phyloP scores from a whole-genome alignment of 2,797 vertebrate genomes.

The Synanceia verrucosa region DNA sequence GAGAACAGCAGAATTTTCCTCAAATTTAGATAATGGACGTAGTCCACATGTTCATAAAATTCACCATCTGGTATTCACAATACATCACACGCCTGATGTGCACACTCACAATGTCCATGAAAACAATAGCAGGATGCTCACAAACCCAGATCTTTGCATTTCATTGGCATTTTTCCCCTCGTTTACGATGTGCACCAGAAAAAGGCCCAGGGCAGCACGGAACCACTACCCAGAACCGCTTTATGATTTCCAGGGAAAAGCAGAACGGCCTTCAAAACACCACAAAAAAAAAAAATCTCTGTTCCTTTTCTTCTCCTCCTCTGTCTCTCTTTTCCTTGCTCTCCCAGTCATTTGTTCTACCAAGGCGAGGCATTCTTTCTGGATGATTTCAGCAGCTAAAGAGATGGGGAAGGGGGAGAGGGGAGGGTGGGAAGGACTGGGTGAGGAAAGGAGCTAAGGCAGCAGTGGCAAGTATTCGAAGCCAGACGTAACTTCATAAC shows the following conservation, averaged over 20 bases:
- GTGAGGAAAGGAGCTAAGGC: slow-evolving; percentile 50
- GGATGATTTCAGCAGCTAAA: slow-evolving; percentile 78
- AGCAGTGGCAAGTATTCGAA: slow-evolving; percentile 68
- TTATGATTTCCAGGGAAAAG: slow-evolving; percentile 65
- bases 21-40: not conserved
- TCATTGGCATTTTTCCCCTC: slow-evolving; percentile 40
- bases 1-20: not conserved
- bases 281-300: slow-evolving; percentile 34
- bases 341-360: slow-evolving; percentile 72
- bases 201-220: slow-evolving; percentile 29
- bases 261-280: slow-evolving; percentile 47
- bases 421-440: slow-evolving; percentile 4
- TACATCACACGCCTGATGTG: slow-evolving; percentile 1
- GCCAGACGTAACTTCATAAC: slow-evolving; percentile 80
- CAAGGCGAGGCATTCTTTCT: slow-evolving; percentile 77
- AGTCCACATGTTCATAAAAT: not conserved
- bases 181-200: slow-evolving; percentile 60
- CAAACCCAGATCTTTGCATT: slow-evolving; percentile 37
- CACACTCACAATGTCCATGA: slow-evolving; percentile 1
- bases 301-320: slow-evolving; percentile 42
- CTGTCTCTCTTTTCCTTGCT: slow-evolving; percentile 43
- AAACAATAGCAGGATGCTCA: slow-evolving; percentile 34
- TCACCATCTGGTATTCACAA: slow-evolving; percentile 1
- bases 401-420: slow-evolving; percentile 17
- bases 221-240: slow-evolving; percentile 55